Conservation (phyloP, 2,797 vertebrate genomes). For the Arctocebus calabarensis region DNA sequence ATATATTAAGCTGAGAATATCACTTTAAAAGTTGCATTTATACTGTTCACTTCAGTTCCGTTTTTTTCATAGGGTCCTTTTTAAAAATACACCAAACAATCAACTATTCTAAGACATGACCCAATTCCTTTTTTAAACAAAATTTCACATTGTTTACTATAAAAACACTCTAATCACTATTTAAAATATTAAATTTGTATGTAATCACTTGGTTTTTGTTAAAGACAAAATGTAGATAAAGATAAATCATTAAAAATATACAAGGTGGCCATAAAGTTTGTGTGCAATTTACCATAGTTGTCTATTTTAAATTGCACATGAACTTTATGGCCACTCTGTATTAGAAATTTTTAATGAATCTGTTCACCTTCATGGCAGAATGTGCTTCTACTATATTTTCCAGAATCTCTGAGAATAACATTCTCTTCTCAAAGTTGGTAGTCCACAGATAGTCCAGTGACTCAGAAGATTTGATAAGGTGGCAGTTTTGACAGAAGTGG, state of each 20-base stretch:
- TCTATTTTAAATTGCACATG: too few species aligned
- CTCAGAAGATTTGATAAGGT: not conserved
- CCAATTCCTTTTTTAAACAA: not conserved
- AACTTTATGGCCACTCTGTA: too few species aligned
- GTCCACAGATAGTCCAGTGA: not conserved
- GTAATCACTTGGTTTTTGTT: not conserved
- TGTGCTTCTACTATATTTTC: not conserved
- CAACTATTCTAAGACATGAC: not conserved
- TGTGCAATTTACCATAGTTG: too few species aligned
- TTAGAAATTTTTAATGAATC: not conserved
- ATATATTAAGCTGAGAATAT: not conserved
- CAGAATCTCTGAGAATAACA: not conserved
- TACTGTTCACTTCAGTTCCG: not conserved
- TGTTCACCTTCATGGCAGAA: not conserved
- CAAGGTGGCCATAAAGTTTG: not conserved
- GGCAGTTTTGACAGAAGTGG: not conserved
- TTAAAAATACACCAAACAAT: not conserved
- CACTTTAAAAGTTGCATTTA: not conserved
- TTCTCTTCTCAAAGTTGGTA: not conserved
- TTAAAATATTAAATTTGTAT: conserved; percentile 10
- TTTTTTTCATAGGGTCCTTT: not conserved
- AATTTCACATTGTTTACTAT: not conserved
- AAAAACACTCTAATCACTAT: not conserved
- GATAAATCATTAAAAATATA: not conserved
- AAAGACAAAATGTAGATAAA: not conserved